Conservation (phyloP, 1,140 invertebrate species). For the Wiebesia pumilae region DNA sequence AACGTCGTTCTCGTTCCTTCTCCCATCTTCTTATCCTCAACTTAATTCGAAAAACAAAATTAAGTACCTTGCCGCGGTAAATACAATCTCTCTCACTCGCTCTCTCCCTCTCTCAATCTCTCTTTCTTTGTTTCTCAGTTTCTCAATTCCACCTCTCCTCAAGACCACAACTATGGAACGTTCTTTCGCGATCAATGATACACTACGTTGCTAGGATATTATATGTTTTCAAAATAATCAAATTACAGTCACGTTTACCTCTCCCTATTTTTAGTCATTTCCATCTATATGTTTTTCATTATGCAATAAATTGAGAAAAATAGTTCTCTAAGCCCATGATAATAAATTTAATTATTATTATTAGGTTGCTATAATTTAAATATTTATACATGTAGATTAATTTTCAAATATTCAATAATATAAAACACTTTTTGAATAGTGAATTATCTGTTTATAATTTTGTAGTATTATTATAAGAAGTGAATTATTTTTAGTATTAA, state of each 20-base stretch:
- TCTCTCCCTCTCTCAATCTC: neutral
- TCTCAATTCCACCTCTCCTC: neutral
- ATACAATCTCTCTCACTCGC: slow-evolving; percentile 59
- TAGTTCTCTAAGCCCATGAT: too few relatives aligned
- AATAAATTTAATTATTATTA: too few relatives aligned
- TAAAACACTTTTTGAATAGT: too few relatives aligned
- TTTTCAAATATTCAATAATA: too few relatives aligned
- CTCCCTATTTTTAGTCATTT: neutral
- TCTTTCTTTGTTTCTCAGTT: neutral
- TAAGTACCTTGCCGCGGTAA: slow-evolving; percentile 70
- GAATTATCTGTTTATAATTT: too few relatives aligned
- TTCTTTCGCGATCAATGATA: slow-evolving; percentile 38
- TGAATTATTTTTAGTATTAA: too few relatives aligned
- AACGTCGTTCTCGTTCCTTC: slow-evolving; percentile 16
- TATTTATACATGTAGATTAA: too few relatives aligned
- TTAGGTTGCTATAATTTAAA: too few relatives aligned
- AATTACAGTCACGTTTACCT: neutral
- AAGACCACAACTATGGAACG: slow-evolving; percentile 22
- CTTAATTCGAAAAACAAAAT: slow-evolving; percentile 73
- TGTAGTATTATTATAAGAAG: too few relatives aligned
- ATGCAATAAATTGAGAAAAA: too few relatives aligned
- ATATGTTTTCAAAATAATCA: slow-evolving; percentile 19
- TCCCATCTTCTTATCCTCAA: slow-evolving; percentile 54
- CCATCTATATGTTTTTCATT: neutral
- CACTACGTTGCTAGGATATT: neutral